These are phyloP conservation scores for Drosophila pegasa DNA, from an alignment of 2,888 invertebrate genomes.

Conservation along the genomic window DNA sequence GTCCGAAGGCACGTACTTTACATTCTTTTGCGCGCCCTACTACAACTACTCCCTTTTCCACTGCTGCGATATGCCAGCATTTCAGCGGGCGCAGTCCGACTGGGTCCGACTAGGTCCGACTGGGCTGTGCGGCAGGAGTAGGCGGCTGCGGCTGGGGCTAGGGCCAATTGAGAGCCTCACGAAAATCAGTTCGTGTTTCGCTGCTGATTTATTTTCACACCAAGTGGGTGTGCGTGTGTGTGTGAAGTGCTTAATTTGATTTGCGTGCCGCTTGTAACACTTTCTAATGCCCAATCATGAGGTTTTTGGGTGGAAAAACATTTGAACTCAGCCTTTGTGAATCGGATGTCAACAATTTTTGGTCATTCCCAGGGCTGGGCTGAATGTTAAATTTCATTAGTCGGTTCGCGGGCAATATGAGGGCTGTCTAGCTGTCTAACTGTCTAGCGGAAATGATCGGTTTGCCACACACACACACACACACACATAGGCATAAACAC, in stretches of 20 bases:
- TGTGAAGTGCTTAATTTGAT: constrained; percentile 39
- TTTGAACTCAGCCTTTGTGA: constrained; percentile 17
- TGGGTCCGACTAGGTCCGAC: constrained; percentile 4
- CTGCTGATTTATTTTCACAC: constrained; percentile 34
- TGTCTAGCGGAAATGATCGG: constrained; percentile 55
- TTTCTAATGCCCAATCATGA: constrained; percentile 64
- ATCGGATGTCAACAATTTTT: constrained; percentile 59
- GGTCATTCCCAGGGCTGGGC: constrained; percentile 12
- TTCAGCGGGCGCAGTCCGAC: constrained; percentile 3
- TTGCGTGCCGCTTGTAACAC: constrained; percentile 65
- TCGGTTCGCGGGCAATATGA: constrained; percentile 30
- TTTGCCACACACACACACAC: constrained; percentile 11
- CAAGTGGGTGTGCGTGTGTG: constrained; percentile 11
- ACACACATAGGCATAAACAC: neutral
- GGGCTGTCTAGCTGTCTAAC: constrained; percentile 28
- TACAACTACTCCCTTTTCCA: no score
- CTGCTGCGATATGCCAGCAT: no score
- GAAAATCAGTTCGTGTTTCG: constrained; percentile 43
- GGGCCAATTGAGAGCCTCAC: constrained; percentile 26
- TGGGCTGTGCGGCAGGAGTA: neutral
- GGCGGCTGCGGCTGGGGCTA: constrained; percentile 5
- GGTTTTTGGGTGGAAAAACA: constrained; percentile 20
- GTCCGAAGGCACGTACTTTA: constrained; percentile 43
- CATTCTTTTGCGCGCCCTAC: constrained; percentile 33
- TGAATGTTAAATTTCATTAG: constrained; percentile 37